Conservation (phyloP, 53 echinoderm and acorn worm genomes). For the Actinopyga echinites region DNA sequence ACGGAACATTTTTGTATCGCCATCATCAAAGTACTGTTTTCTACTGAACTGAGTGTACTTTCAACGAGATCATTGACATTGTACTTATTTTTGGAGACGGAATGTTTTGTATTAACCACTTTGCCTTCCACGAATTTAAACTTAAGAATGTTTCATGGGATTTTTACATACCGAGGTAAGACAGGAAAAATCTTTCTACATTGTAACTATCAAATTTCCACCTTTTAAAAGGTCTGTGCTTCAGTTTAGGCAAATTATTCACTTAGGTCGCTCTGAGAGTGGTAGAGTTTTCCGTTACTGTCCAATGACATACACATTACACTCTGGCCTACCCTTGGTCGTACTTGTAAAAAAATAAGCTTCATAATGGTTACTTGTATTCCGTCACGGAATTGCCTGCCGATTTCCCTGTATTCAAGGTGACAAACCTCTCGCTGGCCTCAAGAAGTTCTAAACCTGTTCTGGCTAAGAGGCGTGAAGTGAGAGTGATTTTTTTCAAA, state of each 20-base stretch:
- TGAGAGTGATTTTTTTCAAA: not conserved
- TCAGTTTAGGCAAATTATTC: not conserved
- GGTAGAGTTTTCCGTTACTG: not conserved
- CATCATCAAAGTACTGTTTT: slow-evolving; percentile 29
- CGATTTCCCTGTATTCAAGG: slow-evolving; percentile 13
- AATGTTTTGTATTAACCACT: slow-evolving; percentile 30
- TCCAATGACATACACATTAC: not conserved
- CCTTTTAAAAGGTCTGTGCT: not conserved
- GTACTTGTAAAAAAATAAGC: not conserved
- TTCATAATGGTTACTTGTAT: not conserved
- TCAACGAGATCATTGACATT: slow-evolving; percentile 5
- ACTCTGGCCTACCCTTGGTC: not conserved
- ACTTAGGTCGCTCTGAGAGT: too few relatives aligned
- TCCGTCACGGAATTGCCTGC: slow-evolving; percentile 28
- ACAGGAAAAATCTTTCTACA: not conserved
- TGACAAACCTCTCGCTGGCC: not conserved
- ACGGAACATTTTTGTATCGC: slow-evolving; percentile 28
- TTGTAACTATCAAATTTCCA: not conserved
- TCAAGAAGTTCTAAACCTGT: not conserved
- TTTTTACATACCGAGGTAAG: slow-evolving; percentile 19
- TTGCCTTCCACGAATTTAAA: slow-evolving; percentile 35
- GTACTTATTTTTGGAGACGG: slow-evolving; percentile 35
- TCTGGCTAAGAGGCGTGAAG: too few relatives aligned
- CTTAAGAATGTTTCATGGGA: slow-evolving; percentile 49
- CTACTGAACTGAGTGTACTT: slow-evolving; percentile 31